Percentiles rank a stretch among this genome's conserved stretches.
These are phyloP conservation scores for Euzetes globulus DNA, from an alignment of 2,888 invertebrate species.

Conservation along the genomic window DNA sequence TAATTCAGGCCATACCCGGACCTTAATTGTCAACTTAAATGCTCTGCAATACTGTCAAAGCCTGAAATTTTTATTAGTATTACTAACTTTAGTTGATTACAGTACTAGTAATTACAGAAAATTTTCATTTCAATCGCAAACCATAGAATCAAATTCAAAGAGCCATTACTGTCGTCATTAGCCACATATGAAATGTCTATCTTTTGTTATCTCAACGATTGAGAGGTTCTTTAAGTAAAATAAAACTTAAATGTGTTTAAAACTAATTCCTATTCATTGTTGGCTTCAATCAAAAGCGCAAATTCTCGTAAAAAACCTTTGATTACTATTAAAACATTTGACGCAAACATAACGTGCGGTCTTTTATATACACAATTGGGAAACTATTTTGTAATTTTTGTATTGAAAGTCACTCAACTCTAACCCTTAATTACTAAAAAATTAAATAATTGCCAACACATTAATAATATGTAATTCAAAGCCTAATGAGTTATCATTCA, in stretches of 20 bases:
- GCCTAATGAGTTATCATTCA: not conserved
- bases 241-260: not conserved
- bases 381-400: too few species aligned
- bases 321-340: too few species aligned
- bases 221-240: not conserved
- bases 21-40: not conserved
- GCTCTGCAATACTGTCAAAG: not conserved
- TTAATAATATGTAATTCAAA: not conserved
- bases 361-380: not conserved
- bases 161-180: slow-evolving; percentile 19
- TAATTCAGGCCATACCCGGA: not conserved
- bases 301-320: not conserved
- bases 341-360: not conserved
- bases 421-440: too few species aligned
- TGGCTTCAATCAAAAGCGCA: not conserved
- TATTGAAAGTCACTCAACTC: not conserved
- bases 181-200: not conserved
- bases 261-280: not conserved
- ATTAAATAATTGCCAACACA: too few species aligned
- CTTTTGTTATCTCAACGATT: slow-evolving; percentile 17
- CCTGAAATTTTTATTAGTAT: not conserved
- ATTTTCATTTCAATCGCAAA: not conserved
- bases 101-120: not conserved
- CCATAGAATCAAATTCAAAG: slow-evolving; percentile 16
- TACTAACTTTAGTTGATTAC: not conserved